These are phyloP conservation scores for Octodon degus DNA, from an alignment of 2,113 vertebrate species.

Conservation along the genomic window DNA sequence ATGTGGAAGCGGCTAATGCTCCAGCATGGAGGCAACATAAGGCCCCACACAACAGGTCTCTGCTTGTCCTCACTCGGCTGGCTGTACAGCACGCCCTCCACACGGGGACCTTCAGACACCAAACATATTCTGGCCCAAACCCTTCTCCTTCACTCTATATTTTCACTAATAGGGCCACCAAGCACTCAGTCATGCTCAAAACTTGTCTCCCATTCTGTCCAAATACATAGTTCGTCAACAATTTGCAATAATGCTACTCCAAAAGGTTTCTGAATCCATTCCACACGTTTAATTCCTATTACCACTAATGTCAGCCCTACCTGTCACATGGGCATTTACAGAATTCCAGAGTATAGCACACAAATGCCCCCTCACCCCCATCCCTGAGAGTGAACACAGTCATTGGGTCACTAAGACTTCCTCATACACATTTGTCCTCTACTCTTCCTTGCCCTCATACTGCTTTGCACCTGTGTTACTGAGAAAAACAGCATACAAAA, in stretches of 20 bases:
- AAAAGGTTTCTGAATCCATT: not conserved
- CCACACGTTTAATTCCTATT: not conserved
- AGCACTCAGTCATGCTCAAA: not conserved
- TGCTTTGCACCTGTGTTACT: not conserved
- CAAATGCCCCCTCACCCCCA: not conserved
- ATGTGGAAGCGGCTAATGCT: not conserved
- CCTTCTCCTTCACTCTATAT: conserved; percentile 1
- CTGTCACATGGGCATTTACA: not conserved
- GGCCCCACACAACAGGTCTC: not conserved
- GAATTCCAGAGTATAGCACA: not conserved
- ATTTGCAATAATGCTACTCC: not conserved
- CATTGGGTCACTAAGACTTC: not conserved
- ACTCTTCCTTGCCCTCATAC: not conserved
- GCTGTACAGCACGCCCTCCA: not conserved
- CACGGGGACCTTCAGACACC: not conserved
- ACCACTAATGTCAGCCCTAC: not conserved
- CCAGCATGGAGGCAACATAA: not conserved
- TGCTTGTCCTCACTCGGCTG: not conserved
- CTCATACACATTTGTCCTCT: not conserved
- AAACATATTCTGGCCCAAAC: not conserved
- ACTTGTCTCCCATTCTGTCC: not conserved
- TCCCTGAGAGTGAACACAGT: not conserved
- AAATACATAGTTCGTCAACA: conserved; percentile 14
- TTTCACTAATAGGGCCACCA: not conserved
- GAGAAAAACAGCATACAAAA: conserved; percentile 11